Base-by-base conservation (phyloP, 1,140 invertebrate genomes). In the Sitobion miscanthi region DNA sequence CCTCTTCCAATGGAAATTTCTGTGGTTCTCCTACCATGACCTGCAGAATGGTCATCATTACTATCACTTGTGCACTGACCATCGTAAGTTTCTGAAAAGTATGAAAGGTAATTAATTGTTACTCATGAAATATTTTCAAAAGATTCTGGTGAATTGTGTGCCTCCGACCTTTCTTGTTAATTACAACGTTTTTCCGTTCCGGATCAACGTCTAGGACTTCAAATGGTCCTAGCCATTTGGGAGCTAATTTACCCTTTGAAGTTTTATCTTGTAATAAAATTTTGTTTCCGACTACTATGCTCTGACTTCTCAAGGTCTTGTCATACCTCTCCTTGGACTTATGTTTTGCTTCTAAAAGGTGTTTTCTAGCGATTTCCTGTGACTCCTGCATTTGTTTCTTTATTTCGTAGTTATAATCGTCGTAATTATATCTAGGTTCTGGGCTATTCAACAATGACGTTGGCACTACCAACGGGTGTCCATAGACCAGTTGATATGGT, bases 271-370 rank as follows among this genome's bases (percentile, higher is more conserved):
- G 86, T 88, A 88, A 2, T 35, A n/a, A 88, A 25, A 6, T 45
- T 88, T 88, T 88, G 4, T 88, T 52, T 52, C 49, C 86, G 2
- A 88, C 47, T 54, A 35, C 47, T 35, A 88, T 35, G 21, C 21
- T 21, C 14, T 52, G 86, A 2, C 8, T 20, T 52, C 52, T 52
- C 30, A 49, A 35, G n/a, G 25, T 88, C 52, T n/a, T 54, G 94
- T 95, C 95, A 47, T 95, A 95, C 52, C 94, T 91, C 45, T 89
- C 93, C 94, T 95, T 95, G 8, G 94, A 94, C 93, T 94, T 94
- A 89, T 93, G 11, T 45, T 45, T 45, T 45, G 45, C 45, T 45
- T 45, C 45, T 45, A 45, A 45, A 2, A 45, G 45, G 95, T 14
- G n/a, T n/a, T n/a, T n/a, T n/a, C n/a, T n/a, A n/a, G n/a, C n/a